Evolutionary conservation across 2,113 vertebrate genomes (phyloP), one percentile per base, ranked within the genome.

Genomic region (Platysteira castanea): DNA sequence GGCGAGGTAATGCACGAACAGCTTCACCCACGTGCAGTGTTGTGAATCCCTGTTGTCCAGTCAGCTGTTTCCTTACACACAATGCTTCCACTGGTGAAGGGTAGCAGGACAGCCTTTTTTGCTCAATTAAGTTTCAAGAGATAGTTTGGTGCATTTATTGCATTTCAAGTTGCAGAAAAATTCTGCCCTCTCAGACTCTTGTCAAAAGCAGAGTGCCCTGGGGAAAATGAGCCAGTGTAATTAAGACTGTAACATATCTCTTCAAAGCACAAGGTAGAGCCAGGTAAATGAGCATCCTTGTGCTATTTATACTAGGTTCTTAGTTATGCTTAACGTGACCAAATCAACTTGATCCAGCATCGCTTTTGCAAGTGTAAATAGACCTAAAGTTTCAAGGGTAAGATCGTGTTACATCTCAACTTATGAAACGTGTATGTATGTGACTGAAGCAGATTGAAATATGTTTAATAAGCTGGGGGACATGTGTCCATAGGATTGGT

Each of bases 401-500:
- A 86, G 89, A 91, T 95, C 61, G 24, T 63, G 33, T 87, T 97
- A 69, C 79, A 81, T 63, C 37, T 96, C 85, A 91, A 42, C 28
- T 78, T 79, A 90, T 24, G 89, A 94, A 94, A 95, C 71, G 39
- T 56, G 19, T 67, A 78, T 88, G 71, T 68, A 70, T 30, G 35
- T 75, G 90, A 93, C 93, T 54, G 81, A 94, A 92, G 74, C 61
- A 93, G 85, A 87, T 91, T 94, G 84, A 90, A 95, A 90, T 80
- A 59, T 81, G 52, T 33, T 52, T 95, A 97, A 98, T 98, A 96
- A 96, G 84, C 86, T 8, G 23, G 65, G 84, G 94, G 93, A 90
- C 96, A 90, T 94, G 86, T 87, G 94, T 80, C 93, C 74, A 73
- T 78, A 80, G 89, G 88, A 95, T 96, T 95, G 90, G 35, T 90